Percentiles rank a stretch among this genome's conserved stretches.
Evolutionary conservation across 2,797 vertebrate genomes (phyloP).

Genomic region (Halcyon leucocephala): DNA sequence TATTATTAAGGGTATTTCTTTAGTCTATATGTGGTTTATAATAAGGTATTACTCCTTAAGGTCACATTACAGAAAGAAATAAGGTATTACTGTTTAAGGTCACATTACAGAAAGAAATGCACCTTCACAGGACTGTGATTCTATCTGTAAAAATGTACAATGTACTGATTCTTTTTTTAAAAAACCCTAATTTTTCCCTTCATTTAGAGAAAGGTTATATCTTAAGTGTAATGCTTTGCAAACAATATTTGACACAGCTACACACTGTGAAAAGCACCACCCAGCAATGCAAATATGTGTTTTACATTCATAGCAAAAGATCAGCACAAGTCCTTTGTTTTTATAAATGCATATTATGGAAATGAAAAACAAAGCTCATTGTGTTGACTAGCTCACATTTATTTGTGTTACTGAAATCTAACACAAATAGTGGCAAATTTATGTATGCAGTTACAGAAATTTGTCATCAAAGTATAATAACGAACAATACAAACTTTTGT

Average conservation of each 20-base stretch:
- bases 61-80: slow-evolving; percentile 16
- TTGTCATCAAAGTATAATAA: slow-evolving; percentile 72
- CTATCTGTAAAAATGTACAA: not conserved
- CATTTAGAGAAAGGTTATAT: slow-evolving; percentile 29
- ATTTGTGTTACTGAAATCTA: slow-evolving; percentile 80
- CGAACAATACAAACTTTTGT: slow-evolving; percentile 78
- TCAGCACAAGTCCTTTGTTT: slow-evolving; percentile 81
- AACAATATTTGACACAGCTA: slow-evolving; percentile 46
- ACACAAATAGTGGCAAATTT: slow-evolving; percentile 81
- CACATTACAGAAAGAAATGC: slow-evolving; percentile 50
- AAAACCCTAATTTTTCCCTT: not conserved
- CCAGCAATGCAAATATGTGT: slow-evolving; percentile 86
- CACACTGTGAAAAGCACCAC: slow-evolving; percentile 58
- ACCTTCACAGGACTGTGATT: slow-evolving; percentile 34
- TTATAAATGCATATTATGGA: slow-evolving; percentile 7
- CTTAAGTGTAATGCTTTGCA: slow-evolving; percentile 35
- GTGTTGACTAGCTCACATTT: slow-evolving; percentile 63
- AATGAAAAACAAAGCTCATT: slow-evolving; percentile 77
- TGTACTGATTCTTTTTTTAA: not conserved
- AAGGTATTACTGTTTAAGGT: not conserved
- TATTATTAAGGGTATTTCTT: not conserved
- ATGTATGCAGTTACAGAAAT: slow-evolving; percentile 80
- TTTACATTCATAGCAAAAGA: slow-evolving; percentile 65
- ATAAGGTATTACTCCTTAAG: not conserved
- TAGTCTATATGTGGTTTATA: not conserved